phyloP scores from a whole-genome alignment of 1,140 invertebrate genomes.

The Conopomorpha cramerella region DNA sequence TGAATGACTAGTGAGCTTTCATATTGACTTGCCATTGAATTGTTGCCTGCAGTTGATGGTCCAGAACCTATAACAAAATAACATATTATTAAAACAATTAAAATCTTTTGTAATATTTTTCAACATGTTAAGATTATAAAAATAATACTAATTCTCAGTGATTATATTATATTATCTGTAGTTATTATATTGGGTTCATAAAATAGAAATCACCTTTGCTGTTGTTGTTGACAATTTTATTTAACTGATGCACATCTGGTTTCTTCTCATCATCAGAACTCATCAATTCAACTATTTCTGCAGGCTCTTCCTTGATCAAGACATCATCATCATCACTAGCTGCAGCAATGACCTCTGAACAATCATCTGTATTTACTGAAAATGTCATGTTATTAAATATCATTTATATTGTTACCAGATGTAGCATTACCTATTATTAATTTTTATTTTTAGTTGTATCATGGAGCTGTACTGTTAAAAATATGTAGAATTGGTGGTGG shows the following conservation, averaged over 20 bases:
- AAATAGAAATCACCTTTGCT: neutral
- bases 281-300: constrained; percentile 15
- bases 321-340: constrained; percentile 7
- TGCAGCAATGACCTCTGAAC: neutral
- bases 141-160: neutral
- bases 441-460: too few relatives aligned
- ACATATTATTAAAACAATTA: neutral
- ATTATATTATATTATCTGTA: neutral
- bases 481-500: too few relatives aligned
- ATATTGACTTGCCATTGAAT: neutral
- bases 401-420: too few relatives aligned
- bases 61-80: neutral
- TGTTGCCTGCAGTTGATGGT: neutral
- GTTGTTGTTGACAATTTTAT: neutral
- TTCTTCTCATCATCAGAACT: constrained; percentile 7
- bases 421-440: too few relatives aligned
- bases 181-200: too few relatives aligned
- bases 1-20: too few relatives aligned
- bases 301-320: constrained; percentile 33
- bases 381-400: too few relatives aligned
- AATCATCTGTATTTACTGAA: too few relatives aligned
- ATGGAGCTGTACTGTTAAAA: too few relatives aligned
- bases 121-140: neutral
- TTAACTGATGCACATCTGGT: neutral
- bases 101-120: neutral